Base-by-base conservation (phyloP, 1,140 invertebrate species). In the Oscheius sp. region DNA sequence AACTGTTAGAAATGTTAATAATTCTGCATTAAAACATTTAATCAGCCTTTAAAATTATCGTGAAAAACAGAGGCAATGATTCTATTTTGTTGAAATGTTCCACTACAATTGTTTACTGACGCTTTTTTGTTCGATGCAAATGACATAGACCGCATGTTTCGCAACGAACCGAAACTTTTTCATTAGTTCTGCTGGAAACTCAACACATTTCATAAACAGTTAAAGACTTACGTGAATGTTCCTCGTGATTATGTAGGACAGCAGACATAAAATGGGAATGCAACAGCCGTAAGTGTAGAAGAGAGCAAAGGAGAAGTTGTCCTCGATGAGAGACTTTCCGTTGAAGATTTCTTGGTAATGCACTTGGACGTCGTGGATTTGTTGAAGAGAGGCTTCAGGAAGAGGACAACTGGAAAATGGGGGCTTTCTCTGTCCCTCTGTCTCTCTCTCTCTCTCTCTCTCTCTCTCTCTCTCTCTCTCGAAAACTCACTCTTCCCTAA, bases 331-430 rank as follows among this genome's bases (percentile, higher is more conserved):
- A 2, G 59, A 38, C 28, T 71, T 71, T 1, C 52, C 69, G 36
- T 63, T 71, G 28, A 58, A 71, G 38, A 71, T 71, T 29, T 71
- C 69, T 55, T 71, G 69, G n/a, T 71, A 71, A 46, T 71, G 69
- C 26, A 71, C 45, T 55, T 71, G 69, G 23, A 71, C 69, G 18
- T 71, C 69, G 42, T 71, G 69, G 20, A 71, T 71, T 55, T 71
- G 69, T 55, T 71, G 69, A 18, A 71, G 38, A 20, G 69, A 71
- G 23, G 58, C 52, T 36, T 71, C 69, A 3, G 69, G 69, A 29
- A 71, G 23, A 15, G 69, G 69, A 49, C 69, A 63, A 38, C 61
- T 63, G 15, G 26, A 63, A 36, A 7, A 18, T 13, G 32, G 15
- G 23, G 23, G 29, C 23, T 59, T 28, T 23, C 13, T 59, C 13